Percentiles rank a stretch among this genome's conserved stretches.
phyloP scores from a whole-genome alignment of 2,113 vertebrate genomes.

The zebrafish (Danio rerio) region DNA sequence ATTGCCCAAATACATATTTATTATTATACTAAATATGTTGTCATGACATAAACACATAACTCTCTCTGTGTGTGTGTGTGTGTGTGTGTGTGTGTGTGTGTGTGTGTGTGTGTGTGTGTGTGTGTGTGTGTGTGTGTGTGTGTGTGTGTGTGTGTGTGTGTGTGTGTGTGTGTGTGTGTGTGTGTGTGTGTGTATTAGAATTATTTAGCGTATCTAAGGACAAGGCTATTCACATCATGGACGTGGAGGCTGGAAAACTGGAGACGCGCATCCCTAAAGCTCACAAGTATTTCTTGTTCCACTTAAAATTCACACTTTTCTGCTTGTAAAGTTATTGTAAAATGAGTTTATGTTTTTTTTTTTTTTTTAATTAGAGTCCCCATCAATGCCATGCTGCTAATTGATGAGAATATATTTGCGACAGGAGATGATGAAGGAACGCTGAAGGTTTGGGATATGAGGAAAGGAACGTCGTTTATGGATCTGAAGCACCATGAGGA shows the following conservation, averaged over 20 bases:
- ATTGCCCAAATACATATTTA: too few species aligned
- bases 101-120: too few species aligned
- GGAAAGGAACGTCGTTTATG: conserved; percentile 85
- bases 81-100: too few species aligned
- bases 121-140: too few species aligned
- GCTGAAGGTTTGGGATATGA: conserved; percentile 94
- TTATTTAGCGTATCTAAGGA: conserved; percentile 93
- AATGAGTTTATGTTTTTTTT: neutral
- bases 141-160: too few species aligned
- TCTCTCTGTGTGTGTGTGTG: too few species aligned
- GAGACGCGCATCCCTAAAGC: conserved; percentile 87
- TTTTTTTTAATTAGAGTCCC: conserved; percentile 74
- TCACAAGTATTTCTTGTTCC: conserved; percentile 74
- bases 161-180: too few species aligned
- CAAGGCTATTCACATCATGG: conserved; percentile 87
- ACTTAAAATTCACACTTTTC: neutral
- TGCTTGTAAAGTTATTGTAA: neutral
- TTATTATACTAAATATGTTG: too few species aligned
- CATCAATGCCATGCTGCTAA: conserved; percentile 87
- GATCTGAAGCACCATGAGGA: conserved; percentile 93
- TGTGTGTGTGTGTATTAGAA: conserved; percentile 63
- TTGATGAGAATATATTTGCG: conserved; percentile 88
- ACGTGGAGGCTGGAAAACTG: conserved; percentile 86
- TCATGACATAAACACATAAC: too few species aligned
- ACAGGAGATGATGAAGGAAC: conserved; percentile 89